Base-by-base conservation (phyloP, 2,888 invertebrate genomes). In the Apocheima hispidaria region DNA sequence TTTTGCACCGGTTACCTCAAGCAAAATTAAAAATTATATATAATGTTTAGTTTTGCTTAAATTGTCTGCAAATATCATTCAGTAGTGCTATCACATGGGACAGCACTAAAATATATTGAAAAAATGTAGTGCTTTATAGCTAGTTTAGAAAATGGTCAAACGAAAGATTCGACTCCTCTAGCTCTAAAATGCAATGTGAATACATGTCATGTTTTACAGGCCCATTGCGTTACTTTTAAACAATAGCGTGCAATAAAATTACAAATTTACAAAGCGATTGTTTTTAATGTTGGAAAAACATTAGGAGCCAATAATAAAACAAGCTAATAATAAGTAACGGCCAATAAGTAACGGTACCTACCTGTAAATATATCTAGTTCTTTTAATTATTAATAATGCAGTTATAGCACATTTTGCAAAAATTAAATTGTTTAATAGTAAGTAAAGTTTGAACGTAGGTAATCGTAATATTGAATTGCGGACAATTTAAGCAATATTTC, bases 401-500 rank as follows among this genome's bases (percentile, higher is more conserved):
- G 9, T 30, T 10, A 30, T 30, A 30, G 6, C 0, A 30, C 10
- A 30, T 30, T 30, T 9, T 10, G 10, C 10, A 30, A 30, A 10
- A 9, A 30, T 30, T 30, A 30, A 16, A 36, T 36, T 36, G 16
- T 16, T 18, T 18, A 36, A 36, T 30, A 30, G 1, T 12, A 30
- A 30, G 6, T 10, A n/a, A 30, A 12, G 30, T 30, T 2, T 10
- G 9, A 9, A 30, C 2, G 14, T 14, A 14, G 4, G 10, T 35
- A 20, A 40, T 20, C 7, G 16, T 10, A 23, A 9, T 44, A 44
- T 14, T 43, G 14, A 41, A 23, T 43, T 14, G 18, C 5, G 12
- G 46, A 46, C 10, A 16, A 16, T 54, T 36, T 21, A 52, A 28
- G 61, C 41, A 48, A 55, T 23, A 56, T 53, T 60, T 52, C 57